These are phyloP conservation scores for Malurus alboscapulatus DNA, from an alignment of 2,113 vertebrate genomes.

Conservation along the genomic window DNA sequence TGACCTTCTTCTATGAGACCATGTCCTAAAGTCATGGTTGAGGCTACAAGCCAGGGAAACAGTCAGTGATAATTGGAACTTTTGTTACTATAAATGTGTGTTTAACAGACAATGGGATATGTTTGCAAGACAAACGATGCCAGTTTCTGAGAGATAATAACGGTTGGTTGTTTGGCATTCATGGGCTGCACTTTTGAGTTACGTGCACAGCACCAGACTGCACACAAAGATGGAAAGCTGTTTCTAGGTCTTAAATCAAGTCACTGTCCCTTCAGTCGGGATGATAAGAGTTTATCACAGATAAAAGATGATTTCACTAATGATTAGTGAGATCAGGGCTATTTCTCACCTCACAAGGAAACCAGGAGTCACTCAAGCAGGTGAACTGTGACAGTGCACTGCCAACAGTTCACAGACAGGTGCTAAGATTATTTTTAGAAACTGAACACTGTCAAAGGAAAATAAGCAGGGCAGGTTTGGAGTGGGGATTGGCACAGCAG, in stretches of 20 bases:
- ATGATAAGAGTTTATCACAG: background rate
- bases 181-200: background rate
- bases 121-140: background rate
- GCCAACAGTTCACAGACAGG: background rate
- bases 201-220: background rate
- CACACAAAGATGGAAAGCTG: background rate
- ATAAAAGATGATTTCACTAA: background rate
- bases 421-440: background rate
- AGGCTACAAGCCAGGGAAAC: background rate
- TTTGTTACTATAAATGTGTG: background rate
- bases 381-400: background rate
- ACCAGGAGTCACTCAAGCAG: background rate
- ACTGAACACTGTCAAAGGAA: background rate
- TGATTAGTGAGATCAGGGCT: background rate
- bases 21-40: background rate
- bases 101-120: background rate
- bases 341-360: background rate
- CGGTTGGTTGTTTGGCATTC: background rate
- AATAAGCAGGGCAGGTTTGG: background rate
- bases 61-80: background rate
- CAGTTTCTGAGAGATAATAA: background rate
- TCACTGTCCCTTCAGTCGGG: background rate
- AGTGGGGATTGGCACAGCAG: background rate
- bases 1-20: background rate
- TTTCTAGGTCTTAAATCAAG: background rate